A percentile compares a stretch with the other conserved stretches of the same genome.
phyloP scores from a whole-genome alignment of 2,113 vertebrate genomes.

The Nothobranchius furzeri region DNA sequence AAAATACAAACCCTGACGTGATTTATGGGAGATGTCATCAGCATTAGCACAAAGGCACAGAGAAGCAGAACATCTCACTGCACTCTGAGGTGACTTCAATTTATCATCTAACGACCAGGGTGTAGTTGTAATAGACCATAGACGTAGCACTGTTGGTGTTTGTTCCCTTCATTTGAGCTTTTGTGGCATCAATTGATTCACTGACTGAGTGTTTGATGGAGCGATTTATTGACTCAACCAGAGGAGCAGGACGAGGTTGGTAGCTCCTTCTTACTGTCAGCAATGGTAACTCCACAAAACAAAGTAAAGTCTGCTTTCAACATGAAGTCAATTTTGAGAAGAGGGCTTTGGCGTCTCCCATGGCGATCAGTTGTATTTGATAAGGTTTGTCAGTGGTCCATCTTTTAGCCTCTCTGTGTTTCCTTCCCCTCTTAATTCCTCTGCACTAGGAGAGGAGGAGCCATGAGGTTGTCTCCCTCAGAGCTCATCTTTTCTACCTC shows the following conservation, averaged over 20 bases:
- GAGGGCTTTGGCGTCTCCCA: conserved; percentile 10
- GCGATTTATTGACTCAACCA: conserved; percentile 26
- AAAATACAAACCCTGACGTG: conserved; percentile 25
- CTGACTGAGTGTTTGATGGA: conserved; percentile 33
- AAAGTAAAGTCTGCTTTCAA: conserved; percentile 33
- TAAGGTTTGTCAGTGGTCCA: conserved; percentile 35
- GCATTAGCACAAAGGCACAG: conserved; percentile 48
- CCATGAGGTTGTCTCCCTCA: conserved; percentile 50
- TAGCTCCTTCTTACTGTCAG: conserved; percentile 10
- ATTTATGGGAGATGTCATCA: conserved; percentile 57
- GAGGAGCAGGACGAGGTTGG: neutral
- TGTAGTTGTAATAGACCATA: conserved; percentile 2
- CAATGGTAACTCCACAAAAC: conserved; percentile 26
- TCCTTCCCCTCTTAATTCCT: conserved; percentile 25
- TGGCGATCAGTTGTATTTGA: conserved; percentile 31
- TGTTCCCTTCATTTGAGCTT: conserved; percentile 27
- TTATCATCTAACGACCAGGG: conserved; percentile 46
- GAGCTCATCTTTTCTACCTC: conserved; percentile 40
- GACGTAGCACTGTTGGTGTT: conserved; percentile 22
- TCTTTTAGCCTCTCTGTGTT: conserved; percentile 19
- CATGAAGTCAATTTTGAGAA: conserved; percentile 18
- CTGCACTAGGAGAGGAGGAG: conserved; percentile 27
- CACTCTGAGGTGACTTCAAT: conserved; percentile 36
- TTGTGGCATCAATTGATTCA: neutral
- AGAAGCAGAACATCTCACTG: conserved; percentile 33